Percentiles rank a stretch among this genome's conserved stretches.
Conservation (phyloP, 37 sponge, comb jelly and placozoan genomes). For the Axinella damicornis region DNA sequence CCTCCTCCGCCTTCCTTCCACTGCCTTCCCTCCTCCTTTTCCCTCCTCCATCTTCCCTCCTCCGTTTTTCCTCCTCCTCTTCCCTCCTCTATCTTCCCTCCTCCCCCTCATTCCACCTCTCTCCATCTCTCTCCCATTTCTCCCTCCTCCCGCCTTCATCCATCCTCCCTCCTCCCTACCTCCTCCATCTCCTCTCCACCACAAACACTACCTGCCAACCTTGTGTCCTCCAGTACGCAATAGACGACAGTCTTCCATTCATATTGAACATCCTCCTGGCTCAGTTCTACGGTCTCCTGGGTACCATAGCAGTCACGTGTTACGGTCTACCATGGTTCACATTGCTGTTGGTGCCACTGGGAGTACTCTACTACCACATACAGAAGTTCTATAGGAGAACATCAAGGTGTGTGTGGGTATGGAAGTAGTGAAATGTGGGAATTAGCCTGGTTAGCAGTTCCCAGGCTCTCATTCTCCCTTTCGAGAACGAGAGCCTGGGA, state of each 20-base stretch:
- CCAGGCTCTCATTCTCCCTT: too few relatives aligned
- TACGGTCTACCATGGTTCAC: conserved; percentile 94
- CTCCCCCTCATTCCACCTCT: neutral
- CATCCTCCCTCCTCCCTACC: neutral
- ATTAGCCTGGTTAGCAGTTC: too few relatives aligned
- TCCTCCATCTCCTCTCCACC: neutral
- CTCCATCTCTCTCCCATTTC: neutral
- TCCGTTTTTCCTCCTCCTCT: too few relatives aligned
- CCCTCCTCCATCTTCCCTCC: too few relatives aligned
- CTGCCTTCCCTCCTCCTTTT: too few relatives aligned
- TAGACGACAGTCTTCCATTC: conserved; percentile 97
- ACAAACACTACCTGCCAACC: neutral
- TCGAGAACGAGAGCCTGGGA: too few relatives aligned
- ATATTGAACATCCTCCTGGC: conserved; percentile 95
- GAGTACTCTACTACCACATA: conserved; percentile 89
- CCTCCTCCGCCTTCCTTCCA: too few relatives aligned
- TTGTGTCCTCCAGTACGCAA: conserved; percentile 75
- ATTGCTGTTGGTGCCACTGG: conserved; percentile 83
- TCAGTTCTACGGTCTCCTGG: conserved; percentile 86
- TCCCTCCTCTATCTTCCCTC: too few relatives aligned
- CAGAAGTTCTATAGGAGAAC: conserved; percentile 94
- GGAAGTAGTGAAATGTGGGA: too few relatives aligned
- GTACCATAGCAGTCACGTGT: conserved; percentile 89
- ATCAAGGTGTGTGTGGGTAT: conserved; percentile 79
- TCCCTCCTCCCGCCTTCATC: neutral